Conservation (phyloP, 2,113 vertebrate genomes). For the Petroica traversi region DNA sequence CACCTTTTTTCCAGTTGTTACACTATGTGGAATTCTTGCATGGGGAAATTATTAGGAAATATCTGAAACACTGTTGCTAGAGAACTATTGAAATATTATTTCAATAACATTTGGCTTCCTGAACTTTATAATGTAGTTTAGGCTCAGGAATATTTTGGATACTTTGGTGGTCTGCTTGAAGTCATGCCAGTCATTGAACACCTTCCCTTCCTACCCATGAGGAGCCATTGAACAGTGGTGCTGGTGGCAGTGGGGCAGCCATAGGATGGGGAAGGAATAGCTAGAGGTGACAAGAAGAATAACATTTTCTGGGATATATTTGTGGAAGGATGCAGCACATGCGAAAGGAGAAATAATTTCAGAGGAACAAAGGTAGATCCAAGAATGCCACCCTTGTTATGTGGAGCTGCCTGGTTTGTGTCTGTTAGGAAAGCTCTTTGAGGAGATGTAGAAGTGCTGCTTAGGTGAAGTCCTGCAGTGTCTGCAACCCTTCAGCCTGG, state of each 20-base stretch:
- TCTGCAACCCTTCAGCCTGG: neutral
- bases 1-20: neutral
- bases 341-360: neutral
- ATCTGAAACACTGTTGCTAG: neutral
- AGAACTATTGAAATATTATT: neutral
- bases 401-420: neutral
- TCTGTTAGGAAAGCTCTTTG: accelerated
- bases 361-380: neutral
- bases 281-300: neutral
- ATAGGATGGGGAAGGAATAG: neutral
- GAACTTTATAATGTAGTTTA: neutral
- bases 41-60: neutral
- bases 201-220: neutral
- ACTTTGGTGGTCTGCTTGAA: neutral
- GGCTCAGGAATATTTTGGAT: neutral
- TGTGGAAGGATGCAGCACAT: neutral
- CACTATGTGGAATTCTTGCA: neutral
- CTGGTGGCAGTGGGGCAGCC: neutral
- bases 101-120: neutral
- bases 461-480: neutral
- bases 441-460: neutral
- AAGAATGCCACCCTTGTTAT: neutral
- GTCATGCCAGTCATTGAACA: accelerated
- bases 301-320: neutral
- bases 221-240: neutral